A percentile compares a stretch with the other conserved stretches of the same genome.
Conservation (phyloP, 2,797 vertebrate genomes). For the Megalops cyprinoides region DNA sequence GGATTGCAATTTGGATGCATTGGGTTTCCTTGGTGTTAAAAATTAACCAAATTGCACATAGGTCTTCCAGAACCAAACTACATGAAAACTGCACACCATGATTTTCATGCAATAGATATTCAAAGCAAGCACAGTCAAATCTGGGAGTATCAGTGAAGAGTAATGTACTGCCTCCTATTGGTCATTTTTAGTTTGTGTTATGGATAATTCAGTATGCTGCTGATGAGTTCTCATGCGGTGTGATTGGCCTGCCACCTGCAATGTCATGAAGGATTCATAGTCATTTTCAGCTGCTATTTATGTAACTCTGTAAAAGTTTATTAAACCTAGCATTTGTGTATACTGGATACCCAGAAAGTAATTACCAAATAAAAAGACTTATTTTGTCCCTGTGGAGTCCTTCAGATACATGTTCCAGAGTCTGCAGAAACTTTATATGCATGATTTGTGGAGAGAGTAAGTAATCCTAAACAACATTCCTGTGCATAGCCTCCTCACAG, state of each 20-base stretch:
- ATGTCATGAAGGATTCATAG: slow-evolving; percentile 7
- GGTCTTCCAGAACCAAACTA: too few species aligned
- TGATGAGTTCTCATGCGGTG: slow-evolving; percentile 4
- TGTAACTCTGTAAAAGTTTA: not conserved
- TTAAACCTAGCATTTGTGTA: slow-evolving; percentile 23
- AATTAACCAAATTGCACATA: too few species aligned
- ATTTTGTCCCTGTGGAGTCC: not conserved
- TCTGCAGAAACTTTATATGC: slow-evolving; percentile 44
- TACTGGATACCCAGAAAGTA: slow-evolving; percentile 8
- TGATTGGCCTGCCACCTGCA: not conserved
- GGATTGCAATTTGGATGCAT: too few species aligned
- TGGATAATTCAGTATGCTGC: not conserved
- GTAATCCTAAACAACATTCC: slow-evolving; percentile 46
- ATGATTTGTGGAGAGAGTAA: slow-evolving; percentile 34
- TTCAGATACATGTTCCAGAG: slow-evolving; percentile 34
- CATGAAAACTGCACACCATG: too few species aligned
- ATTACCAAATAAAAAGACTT: slow-evolving; percentile 1
- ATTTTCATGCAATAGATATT: too few species aligned
- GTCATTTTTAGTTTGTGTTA: not conserved
- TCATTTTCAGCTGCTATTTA: slow-evolving; percentile 9
- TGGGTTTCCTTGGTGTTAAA: too few species aligned
- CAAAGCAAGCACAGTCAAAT: not conserved
- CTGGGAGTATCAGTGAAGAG: not conserved
- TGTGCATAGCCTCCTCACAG: slow-evolving; percentile 34
- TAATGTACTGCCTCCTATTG: not conserved